Evolutionary conservation across 2,888 invertebrate genomes (phyloP), one percentile per base, ranked within the genome.

Genomic region (Metalampra italica): DNA sequence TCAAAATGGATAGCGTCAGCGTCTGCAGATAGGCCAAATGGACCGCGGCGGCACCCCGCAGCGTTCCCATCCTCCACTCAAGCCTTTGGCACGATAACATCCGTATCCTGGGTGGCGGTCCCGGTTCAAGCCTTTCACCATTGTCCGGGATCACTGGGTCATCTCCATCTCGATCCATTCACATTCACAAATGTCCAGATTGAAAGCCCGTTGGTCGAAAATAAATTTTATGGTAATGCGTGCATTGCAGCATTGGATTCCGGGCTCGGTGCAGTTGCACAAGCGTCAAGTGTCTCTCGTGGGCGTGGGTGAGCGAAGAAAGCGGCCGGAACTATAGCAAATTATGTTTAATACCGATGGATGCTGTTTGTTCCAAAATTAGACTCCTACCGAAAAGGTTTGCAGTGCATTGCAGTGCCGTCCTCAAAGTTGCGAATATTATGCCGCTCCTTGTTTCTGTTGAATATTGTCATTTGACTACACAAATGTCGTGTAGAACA

Each of bases 141-240:
- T 83, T 82, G 83, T 75, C 66, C 59, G 68, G 53, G 62, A 66
- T 68, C 67, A 65, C 61, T 56, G 60, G 64, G 63, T 65, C 64
- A 64, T 57, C 61, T 60, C 50, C 47, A 55, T 9, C 34, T 36
- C 11, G n/a, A n/a, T 59, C 60, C 59, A 63, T 68, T 71, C 62
- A 62, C 60, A 40, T 22, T 22, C 22, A 22, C 22, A 29, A 32
- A 56, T 56, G 54, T 64, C 59, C 55, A 61, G 59, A 59, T 60
- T 54, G 54, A 56, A 59, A 50, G 53, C 30, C 29, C 43, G 34
- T 41, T 43, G 22, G 40, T 34, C 36, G 15, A 46, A 52, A 52
- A 80, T 79, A 75, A 67, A 71, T 75, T 79, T 78, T 78, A 81
- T 82, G 78, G 64, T 81, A 75, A 81, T 79, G 75, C 74, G 74